Evolutionary conservation across 2,888 invertebrate species (phyloP).

Genomic region (Zeuzera pyrina): DNA sequence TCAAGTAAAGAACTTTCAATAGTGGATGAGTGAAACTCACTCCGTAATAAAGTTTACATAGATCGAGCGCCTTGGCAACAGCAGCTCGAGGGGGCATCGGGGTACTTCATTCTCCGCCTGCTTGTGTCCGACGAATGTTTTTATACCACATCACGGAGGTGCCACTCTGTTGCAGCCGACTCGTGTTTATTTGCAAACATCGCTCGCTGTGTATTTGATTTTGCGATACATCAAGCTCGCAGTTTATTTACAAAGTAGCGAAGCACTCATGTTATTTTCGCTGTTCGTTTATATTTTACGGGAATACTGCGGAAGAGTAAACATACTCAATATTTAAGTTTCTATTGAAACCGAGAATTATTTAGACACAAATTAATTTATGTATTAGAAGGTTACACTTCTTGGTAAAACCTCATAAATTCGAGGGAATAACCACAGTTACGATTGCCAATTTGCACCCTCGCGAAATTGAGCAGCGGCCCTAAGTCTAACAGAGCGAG

Average conservation of each 20-base stretch:
- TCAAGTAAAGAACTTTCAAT: constrained; percentile 10
- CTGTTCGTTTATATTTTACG: no score
- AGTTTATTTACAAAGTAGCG: constrained; percentile 44
- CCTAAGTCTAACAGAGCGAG: constrained; percentile 49
- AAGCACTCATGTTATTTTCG: no score
- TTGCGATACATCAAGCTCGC: constrained; percentile 39
- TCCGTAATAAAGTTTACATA: constrained; percentile 68
- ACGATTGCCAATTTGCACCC: constrained; percentile 56
- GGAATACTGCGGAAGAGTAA: no score
- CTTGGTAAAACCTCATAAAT: no score
- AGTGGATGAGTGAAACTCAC: constrained; percentile 43
- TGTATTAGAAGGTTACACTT: no score
- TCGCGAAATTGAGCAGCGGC: constrained; percentile 58
- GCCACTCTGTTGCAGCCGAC: constrained; percentile 51
- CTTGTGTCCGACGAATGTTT: constrained; percentile 54
- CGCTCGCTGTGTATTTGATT: constrained; percentile 43
- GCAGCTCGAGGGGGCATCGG: constrained; percentile 33
- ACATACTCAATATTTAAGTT: no score
- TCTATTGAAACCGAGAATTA: no score
- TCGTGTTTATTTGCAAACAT: constrained; percentile 55
- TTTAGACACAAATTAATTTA: no score
- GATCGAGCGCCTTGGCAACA: constrained; percentile 50
- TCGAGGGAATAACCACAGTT: no score
- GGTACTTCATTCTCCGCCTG: constrained; percentile 33
- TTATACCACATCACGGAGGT: constrained; percentile 59